A percentile compares a stretch with the other conserved stretches of the same genome.
Conservation (phyloP, 1,140 invertebrate species). For the Drosophila arawakana region DNA sequence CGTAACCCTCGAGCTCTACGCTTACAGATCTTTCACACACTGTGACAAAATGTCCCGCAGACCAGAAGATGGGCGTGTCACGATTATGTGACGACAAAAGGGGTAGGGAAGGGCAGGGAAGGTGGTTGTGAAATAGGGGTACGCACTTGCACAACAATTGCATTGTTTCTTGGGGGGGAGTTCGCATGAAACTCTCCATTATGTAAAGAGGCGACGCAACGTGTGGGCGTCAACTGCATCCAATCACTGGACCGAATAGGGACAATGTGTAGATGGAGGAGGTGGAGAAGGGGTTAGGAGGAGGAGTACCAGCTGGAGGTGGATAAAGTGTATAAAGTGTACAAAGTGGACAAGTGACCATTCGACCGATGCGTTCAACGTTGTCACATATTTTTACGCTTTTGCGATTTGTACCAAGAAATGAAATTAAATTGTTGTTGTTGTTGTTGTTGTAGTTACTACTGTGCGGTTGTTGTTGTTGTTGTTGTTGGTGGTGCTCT, state of each 20-base stretch:
- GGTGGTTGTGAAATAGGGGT: not conserved
- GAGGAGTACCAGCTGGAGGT: not conserved
- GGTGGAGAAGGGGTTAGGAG: not conserved
- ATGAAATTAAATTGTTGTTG: slow-evolving; percentile 18
- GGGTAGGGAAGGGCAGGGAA: not conserved
- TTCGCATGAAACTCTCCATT: slow-evolving; percentile 63
- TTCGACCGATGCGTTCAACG: slow-evolving; percentile 62
- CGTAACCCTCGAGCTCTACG: slow-evolving; percentile 53
- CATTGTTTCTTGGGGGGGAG: slow-evolving; percentile 55
- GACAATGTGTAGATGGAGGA: slow-evolving; percentile 10
- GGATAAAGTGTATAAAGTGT: slow-evolving; percentile 21
- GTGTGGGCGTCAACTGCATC: slow-evolving; percentile 74
- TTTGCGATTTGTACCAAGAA: slow-evolving; percentile 70
- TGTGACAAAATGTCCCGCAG: slow-evolving; percentile 31
- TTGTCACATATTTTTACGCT: slow-evolving; percentile 80
- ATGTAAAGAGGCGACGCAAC: slow-evolving; percentile 76
- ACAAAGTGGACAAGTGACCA: slow-evolving; percentile 34
- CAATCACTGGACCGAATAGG: slow-evolving; percentile 62
- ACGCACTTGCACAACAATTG: slow-evolving; percentile 68
- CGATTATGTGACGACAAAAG: too few relatives aligned
- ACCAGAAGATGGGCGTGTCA: not conserved
- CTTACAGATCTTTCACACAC: slow-evolving; percentile 63
- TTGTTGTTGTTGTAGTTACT: slow-evolving; percentile 21
- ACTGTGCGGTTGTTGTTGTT: slow-evolving; percentile 9
- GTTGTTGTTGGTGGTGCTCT: slow-evolving; percentile 8